Evolutionary conservation across 1,140 invertebrate species (phyloP), one percentile per base, ranked within the genome.

Genomic region (Rhynchophorus ferrugineus): DNA sequence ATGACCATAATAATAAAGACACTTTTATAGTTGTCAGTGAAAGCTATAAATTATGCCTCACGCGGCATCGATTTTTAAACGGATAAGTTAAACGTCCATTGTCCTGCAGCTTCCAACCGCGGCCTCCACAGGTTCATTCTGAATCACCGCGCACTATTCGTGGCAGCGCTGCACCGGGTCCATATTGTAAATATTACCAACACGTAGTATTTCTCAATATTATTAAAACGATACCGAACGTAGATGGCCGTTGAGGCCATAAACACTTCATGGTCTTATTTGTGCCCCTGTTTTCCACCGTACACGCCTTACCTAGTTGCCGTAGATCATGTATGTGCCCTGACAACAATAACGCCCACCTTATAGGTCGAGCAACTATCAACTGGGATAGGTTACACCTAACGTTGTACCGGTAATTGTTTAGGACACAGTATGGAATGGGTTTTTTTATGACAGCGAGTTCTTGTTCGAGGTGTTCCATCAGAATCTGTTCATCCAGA

Each of bases 211-310:
- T 29, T 29, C 24, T 29, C 24, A 11, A 29, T 29, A 29, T 29
- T 29, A 29, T 29, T 29, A 29, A n/a, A 29, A 11, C 24, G 24
- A 29, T 11, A 29, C 24, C 24, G 24, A 29, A 29, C 24, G 5
- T 29, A 29, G 24, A n/a, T n/a, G n/a, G 24, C 24, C 24, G 24
- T 29, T 29, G 24, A 29, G 24, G 11, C 24, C 24, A 29, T 29
- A 29, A 29, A 29, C 24, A 29, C 24, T 29, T 29, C 24, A 29
- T 5, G 24, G 24, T 5, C 24, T 29, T 38, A 14, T 38, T 38
- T 38, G n/a, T 38, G 36, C 36, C 36, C 36, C 36, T 38, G 36
- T 38, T 38, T 38, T 13, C 5, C n/a, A 13, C 36, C 36, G 36
- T 13, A 14, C 36, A 38, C 36, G 36, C 36, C 36, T 17, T 17